phyloP scores from a whole-genome alignment of 2,113 vertebrate species.

The Gambusia holbrooki region DNA sequence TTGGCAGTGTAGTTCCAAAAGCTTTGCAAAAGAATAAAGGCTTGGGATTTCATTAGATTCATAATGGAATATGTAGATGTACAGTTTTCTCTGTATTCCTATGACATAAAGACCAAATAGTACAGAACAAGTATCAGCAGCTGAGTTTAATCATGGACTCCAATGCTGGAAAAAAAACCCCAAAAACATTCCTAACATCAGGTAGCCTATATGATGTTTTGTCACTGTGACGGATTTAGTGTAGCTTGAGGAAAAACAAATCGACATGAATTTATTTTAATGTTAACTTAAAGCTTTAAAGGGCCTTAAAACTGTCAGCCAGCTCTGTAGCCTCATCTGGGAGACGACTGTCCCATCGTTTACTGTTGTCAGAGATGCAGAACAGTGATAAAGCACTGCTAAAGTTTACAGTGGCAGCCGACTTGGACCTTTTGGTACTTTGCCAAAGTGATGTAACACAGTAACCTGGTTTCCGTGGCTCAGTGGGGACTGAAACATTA shows the following conservation, averaged over 20 bases:
- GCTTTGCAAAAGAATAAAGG: neutral
- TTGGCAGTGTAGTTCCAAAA: neutral
- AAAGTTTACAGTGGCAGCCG: constrained; percentile 6
- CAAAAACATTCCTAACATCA: neutral
- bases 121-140: neutral
- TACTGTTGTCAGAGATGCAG: neutral
- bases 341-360: neutral
- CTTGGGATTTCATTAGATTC: neutral
- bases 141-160: neutral
- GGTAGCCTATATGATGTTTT: neutral
- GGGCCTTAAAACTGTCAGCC: neutral
- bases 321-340: neutral
- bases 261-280: neutral
- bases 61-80: neutral
- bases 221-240: neutral
- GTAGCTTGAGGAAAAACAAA: neutral
- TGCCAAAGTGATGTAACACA: constrained; percentile 42
- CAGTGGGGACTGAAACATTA: constrained; percentile 25
- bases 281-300: neutral
- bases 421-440: constrained; percentile 22
- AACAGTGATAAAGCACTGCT: neutral
- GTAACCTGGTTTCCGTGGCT: constrained; percentile 38
- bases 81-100: neutral
- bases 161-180: neutral
- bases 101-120: neutral